These are phyloP conservation scores for Macrotrachela quadricornifera DNA, from an alignment of 1,140 invertebrate genomes.

Conservation along the genomic window DNA sequence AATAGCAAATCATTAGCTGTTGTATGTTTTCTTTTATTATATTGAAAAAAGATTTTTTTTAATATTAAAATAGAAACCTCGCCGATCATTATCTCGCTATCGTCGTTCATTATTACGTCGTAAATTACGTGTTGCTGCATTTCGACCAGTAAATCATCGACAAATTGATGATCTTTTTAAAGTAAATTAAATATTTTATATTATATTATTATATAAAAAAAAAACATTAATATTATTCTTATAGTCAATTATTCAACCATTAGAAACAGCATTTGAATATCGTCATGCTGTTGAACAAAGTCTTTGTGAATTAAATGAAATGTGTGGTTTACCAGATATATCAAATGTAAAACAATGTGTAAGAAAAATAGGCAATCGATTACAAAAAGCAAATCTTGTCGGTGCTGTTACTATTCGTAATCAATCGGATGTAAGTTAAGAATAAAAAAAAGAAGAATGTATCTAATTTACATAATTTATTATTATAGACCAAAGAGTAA, in stretches of 20 bases:
- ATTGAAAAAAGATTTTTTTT: too few relatives aligned
- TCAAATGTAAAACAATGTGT: constrained; percentile 39
- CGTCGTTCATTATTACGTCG: too few relatives aligned
- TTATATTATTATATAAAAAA: too few relatives aligned
- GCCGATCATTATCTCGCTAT: too few relatives aligned
- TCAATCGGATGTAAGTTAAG: too few relatives aligned
- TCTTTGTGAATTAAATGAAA: constrained; percentile 32
- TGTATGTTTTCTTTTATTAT: constrained; percentile 16
- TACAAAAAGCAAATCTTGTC: constrained; percentile 26
- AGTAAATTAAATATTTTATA: too few relatives aligned
- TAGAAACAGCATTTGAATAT: constrained; percentile 28
- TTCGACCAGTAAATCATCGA: constrained; percentile 29
- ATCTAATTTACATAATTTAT: too few relatives aligned
- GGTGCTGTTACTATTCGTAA: constrained; percentile 20
- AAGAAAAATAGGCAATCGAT: constrained; percentile 29
- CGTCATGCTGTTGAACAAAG: constrained; percentile 27
- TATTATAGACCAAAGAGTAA: too few relatives aligned
- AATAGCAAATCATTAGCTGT: constrained; percentile 39
- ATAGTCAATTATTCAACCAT: constrained; percentile 21
- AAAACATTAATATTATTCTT: too few relatives aligned
- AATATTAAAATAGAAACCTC: too few relatives aligned
- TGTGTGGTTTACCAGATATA: constrained; percentile 36
- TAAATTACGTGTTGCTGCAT: constrained; percentile 20
- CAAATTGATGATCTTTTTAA: constrained; percentile 34
- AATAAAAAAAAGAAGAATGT: too few relatives aligned